Evolutionary conservation across 2,797 vertebrate genomes (phyloP).

Genomic region (Rousettus madagascariensis): DNA sequence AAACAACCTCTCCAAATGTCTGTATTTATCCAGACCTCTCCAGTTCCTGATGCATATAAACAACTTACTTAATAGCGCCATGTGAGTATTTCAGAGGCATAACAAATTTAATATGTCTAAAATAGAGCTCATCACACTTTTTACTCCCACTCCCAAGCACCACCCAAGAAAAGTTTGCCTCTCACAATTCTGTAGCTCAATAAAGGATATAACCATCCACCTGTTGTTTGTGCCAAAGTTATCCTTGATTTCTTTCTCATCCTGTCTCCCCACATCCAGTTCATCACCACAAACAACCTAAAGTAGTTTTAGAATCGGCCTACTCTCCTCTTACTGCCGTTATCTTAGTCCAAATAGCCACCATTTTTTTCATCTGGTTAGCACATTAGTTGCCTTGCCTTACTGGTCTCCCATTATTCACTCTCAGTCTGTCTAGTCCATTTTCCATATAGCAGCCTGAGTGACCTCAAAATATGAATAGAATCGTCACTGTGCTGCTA

Average conservation of each 20-base stretch:
- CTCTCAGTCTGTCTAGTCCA: neutral
- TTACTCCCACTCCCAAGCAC: neutral
- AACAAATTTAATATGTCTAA: conserved; percentile 48
- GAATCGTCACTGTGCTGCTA: neutral
- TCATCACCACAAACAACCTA: neutral
- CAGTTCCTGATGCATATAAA: conserved; percentile 20
- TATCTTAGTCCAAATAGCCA: neutral
- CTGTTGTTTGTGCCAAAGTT: conserved; percentile 4
- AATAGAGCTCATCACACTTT: conserved; percentile 20
- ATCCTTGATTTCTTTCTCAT: neutral
- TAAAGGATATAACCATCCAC: neutral
- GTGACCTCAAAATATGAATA: conserved; percentile 7
- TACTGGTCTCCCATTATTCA: neutral
- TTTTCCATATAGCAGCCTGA: neutral
- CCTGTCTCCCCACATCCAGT: neutral
- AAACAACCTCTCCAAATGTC: conserved; percentile 20
- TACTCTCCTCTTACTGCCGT: neutral
- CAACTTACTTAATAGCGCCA: conserved; percentile 32
- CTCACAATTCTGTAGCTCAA: neutral
- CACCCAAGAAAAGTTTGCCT: conserved; percentile 45
- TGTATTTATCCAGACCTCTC: neutral
- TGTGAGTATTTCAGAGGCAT: conserved; percentile 31
- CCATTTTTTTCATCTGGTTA: neutral
- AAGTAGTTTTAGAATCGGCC: neutral
- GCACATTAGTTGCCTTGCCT: neutral